Conservation (phyloP, 2,113 vertebrate genomes). For the Capricornis sumatraensis region DNA sequence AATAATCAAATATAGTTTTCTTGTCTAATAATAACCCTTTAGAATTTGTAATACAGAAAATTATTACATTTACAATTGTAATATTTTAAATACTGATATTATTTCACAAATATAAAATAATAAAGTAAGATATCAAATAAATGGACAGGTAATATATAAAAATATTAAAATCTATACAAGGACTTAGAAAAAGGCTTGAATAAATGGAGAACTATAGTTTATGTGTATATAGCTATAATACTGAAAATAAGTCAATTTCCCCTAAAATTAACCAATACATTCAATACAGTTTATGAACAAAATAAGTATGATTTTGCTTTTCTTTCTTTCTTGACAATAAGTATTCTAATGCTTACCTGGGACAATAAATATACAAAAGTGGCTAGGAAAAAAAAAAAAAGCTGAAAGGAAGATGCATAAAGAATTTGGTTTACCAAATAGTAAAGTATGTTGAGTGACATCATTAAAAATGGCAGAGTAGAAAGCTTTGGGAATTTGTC, state of each 20-base stretch:
- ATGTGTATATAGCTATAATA: background rate
- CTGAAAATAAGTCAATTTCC: background rate
- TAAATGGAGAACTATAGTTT: background rate
- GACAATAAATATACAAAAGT: background rate
- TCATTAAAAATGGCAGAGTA: background rate
- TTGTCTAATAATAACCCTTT: slow-evolving; percentile 2
- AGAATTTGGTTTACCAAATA: background rate
- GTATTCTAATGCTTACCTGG: background rate
- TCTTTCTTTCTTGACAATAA: background rate
- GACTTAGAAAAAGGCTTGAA: background rate
- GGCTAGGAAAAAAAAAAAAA: background rate
- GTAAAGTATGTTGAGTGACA: background rate
- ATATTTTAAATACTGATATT: background rate
- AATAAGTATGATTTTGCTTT: background rate
- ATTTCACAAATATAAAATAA: slow-evolving; percentile 20
- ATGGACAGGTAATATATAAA: background rate
- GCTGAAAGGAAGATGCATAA: background rate
- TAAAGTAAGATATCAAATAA: slow-evolving; percentile 7
- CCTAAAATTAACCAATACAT: background rate
- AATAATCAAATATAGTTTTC: slow-evolving; percentile 35
- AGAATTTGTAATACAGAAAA: slow-evolving; percentile 24
- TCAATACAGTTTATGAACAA: background rate
- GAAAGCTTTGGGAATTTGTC: background rate
- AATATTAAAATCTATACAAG: background rate
- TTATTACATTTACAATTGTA: background rate